A percentile compares a stretch with the other conserved stretches of the same genome.
Evolutionary conservation across 2,888 invertebrate species (phyloP).

Genomic region (Aphidoletes aphidimyza): DNA sequence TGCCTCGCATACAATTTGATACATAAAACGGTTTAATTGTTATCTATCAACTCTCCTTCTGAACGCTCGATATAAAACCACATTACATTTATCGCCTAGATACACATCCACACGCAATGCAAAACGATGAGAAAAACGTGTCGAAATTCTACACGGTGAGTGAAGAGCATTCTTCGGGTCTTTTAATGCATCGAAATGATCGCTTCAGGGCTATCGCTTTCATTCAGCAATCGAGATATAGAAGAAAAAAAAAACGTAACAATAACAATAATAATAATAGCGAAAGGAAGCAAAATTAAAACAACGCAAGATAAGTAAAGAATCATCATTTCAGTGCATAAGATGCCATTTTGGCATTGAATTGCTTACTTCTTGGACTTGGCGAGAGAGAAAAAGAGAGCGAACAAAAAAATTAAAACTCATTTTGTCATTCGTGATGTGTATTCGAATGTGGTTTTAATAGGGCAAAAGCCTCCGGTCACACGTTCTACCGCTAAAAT

Average conservation of each 20-base stretch:
- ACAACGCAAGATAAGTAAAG: background rate
- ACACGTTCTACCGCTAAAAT: background rate
- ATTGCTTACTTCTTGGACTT: too few species aligned
- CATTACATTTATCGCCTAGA: conserved; percentile 37
- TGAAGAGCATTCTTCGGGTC: background rate
- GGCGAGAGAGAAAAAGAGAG: background rate
- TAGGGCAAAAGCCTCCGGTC: background rate
- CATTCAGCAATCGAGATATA: conserved; percentile 33
- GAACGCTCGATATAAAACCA: conserved; percentile 42
- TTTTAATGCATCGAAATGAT: background rate
- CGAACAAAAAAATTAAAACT: conserved; percentile 26
- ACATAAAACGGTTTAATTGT: conserved; percentile 53
- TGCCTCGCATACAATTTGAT: background rate
- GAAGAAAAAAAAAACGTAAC: background rate
- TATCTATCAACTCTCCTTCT: conserved; percentile 48
- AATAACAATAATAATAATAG: background rate
- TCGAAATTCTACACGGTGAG: conserved; percentile 17
- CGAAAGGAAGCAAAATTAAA: conserved; percentile 46
- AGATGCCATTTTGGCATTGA: too few species aligned
- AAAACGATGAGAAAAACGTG: conserved; percentile 53
- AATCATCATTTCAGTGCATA: background rate
- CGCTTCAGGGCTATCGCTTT: conserved; percentile 47
- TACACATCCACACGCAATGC: conserved; percentile 41
- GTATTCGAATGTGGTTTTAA: background rate
- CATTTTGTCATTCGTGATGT: background rate